A percentile compares a stretch with the other conserved stretches of the same genome.
Conservation (phyloP, 2,888 invertebrate species). For the Phalera bucephala region DNA sequence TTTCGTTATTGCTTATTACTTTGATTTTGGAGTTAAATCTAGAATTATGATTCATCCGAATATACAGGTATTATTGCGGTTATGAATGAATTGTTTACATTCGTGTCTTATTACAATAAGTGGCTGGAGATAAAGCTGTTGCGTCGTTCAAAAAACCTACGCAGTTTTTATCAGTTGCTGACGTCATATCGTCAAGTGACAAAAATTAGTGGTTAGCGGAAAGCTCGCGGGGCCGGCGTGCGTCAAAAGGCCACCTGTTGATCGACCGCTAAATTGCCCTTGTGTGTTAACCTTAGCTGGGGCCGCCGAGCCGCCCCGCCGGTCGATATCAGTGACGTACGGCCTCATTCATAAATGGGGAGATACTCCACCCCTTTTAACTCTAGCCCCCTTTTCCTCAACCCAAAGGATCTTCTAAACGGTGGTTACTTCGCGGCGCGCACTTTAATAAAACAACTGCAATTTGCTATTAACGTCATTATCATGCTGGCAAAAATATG, state of each 20-base stretch:
- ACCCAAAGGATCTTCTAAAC: constrained; percentile 43
- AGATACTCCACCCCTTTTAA: constrained; percentile 45
- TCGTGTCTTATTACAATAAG: not conserved
- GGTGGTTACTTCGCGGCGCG: constrained; percentile 59
- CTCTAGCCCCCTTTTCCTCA: constrained; percentile 35
- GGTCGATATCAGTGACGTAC: constrained; percentile 78
- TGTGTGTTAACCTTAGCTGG: constrained; percentile 66
- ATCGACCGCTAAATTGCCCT: constrained; percentile 60
- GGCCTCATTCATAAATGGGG: constrained; percentile 78
- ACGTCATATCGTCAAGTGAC: constrained; percentile 57
- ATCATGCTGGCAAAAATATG: constrained; percentile 9
- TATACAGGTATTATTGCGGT: not conserved
- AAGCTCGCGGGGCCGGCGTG: constrained; percentile 43
- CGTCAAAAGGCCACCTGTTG: constrained; percentile 76
- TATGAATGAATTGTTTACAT: constrained; percentile 1
- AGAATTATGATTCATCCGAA: not conserved
- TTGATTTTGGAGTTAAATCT: not conserved
- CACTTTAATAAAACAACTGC: constrained; percentile 44
- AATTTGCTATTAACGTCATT: constrained; percentile 28
- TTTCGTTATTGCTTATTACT: too few relatives aligned
- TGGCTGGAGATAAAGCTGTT: constrained; percentile 6
- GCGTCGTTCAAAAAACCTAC: constrained; percentile 1
- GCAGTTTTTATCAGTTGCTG: constrained; percentile 23
- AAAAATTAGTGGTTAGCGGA: constrained; percentile 47
- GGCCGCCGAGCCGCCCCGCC: constrained; percentile 41